Conservation (phyloP, 2,113 vertebrate species). For the Oxygymnocypris stewartii region DNA sequence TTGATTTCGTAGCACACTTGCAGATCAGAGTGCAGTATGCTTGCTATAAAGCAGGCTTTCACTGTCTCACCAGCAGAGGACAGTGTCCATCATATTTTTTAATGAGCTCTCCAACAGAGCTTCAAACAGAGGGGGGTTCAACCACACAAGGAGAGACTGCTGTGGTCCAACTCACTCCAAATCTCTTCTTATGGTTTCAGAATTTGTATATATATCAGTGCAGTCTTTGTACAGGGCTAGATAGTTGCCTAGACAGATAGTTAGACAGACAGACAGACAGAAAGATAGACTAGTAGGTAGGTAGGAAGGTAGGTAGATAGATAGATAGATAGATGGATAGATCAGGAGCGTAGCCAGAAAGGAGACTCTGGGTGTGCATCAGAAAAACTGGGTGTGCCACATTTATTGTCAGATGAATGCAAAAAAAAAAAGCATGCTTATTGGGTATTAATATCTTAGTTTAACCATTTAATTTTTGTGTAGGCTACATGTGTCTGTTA, state of each 20-base stretch:
- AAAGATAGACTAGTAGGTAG: not conserved
- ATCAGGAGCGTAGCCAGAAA: too few relatives aligned
- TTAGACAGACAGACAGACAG: not conserved
- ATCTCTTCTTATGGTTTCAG: not conserved
- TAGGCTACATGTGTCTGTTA: too few relatives aligned
- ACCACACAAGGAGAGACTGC: constrained; percentile 29
- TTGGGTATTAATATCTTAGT: too few relatives aligned
- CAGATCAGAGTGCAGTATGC: not conserved
- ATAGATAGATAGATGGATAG: not conserved
- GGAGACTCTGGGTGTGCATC: too few relatives aligned
- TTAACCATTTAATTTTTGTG: too few relatives aligned
- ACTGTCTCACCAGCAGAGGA: constrained; percentile 54
- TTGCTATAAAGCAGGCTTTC: constrained; percentile 8
- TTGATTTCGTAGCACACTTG: not conserved
- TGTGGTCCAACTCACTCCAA: constrained; percentile 21
- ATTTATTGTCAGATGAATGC: too few relatives aligned
- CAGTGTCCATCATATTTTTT: constrained; percentile 53
- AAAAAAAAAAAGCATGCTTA: too few relatives aligned
- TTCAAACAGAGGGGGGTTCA: constrained; percentile 23
- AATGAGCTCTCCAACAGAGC: constrained; percentile 24
- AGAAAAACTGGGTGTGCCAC: too few relatives aligned
- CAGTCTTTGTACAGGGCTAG: not conserved
- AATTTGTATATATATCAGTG: constrained; percentile 5
- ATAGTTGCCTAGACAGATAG: not conserved
- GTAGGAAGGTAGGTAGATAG: not conserved